Percentiles rank a stretch among this genome's conserved stretches.
These are phyloP conservation scores for Muscicapa comitata DNA, from an alignment of 2,797 vertebrate species.

Conservation along the genomic window DNA sequence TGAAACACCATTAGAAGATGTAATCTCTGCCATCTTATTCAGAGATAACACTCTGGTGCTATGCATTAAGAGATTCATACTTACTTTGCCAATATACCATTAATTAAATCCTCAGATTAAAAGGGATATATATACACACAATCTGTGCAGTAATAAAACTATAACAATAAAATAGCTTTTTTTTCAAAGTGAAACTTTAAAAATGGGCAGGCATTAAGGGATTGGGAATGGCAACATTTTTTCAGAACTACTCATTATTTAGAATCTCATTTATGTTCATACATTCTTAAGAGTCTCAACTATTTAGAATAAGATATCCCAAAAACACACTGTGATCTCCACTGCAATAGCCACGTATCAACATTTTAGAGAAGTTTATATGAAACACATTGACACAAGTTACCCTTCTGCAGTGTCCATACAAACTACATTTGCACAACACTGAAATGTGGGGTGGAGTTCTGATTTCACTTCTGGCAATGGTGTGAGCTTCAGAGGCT, in stretches of 20 bases:
- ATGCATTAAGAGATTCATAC: neutral
- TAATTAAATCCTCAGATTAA: neutral
- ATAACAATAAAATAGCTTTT: neutral
- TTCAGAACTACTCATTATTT: neutral
- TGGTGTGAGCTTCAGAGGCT: neutral
- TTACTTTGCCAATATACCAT: neutral
- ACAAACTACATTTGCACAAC: neutral
- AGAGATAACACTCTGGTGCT: neutral
- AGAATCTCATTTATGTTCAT: neutral
- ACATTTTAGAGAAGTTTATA: neutral
- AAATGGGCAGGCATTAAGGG: neutral
- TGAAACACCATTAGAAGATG: neutral
- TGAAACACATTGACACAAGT: neutral
- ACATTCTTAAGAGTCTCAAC: neutral
- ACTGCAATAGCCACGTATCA: neutral
- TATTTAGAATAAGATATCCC: neutral
- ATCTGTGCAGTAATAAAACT: neutral
- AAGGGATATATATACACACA: neutral
- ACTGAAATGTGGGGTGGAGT: neutral
- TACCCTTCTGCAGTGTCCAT: neutral
- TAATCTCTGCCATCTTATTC: neutral
- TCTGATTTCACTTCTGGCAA: neutral
- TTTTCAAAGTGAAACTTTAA: neutral
- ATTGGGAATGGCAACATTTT: neutral
- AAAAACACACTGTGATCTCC: neutral